phyloP scores from a whole-genome alignment of 2,888 invertebrate genomes.

The Octodonta nipae region DNA sequence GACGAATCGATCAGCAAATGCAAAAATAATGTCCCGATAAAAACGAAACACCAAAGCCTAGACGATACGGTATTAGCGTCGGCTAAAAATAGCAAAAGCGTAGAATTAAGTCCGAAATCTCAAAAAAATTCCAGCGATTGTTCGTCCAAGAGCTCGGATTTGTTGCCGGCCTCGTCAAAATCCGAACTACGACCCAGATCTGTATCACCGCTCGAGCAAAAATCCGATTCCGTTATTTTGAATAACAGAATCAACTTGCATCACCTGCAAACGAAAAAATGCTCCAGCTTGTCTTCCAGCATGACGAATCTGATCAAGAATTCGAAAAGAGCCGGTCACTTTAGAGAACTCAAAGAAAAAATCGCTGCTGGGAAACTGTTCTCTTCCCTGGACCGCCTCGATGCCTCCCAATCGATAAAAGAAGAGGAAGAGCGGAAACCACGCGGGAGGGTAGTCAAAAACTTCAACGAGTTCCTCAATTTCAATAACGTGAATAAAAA shows the following conservation, averaged over 20 bases:
- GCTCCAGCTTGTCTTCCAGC: conserved; percentile 32
- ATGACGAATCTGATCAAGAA: conserved; percentile 33
- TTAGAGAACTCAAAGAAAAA: conserved; percentile 44
- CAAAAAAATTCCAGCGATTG: conserved; percentile 10
- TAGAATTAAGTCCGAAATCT: conserved; percentile 15
- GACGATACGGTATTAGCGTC: conserved; percentile 42
- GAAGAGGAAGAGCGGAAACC: conserved; percentile 34
- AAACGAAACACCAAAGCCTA: conserved; percentile 53
- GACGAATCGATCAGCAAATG: conserved; percentile 52
- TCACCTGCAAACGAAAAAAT: conserved; percentile 18
- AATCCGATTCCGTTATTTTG: conserved; percentile 31
- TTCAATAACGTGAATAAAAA: conserved; percentile 56
- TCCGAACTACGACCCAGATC: conserved; percentile 28
- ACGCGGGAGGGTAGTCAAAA: conserved; percentile 47
- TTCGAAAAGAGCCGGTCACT: conserved; percentile 37
- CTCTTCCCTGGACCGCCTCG: conserved; percentile 46
- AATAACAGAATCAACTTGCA: conserved; percentile 28
- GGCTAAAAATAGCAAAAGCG: conserved; percentile 12
- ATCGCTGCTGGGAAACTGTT: conserved; percentile 40
- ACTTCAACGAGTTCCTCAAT: conserved; percentile 72
- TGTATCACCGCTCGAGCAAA: conserved; percentile 33
- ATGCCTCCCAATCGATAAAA: conserved; percentile 34
- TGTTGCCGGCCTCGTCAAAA: conserved; percentile 8
- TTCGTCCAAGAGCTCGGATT: conserved; percentile 10
- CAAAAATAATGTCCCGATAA: conserved; percentile 35